Base-by-base conservation (phyloP, 1,140 invertebrate genomes). In the Polypedilum pembai region DNA sequence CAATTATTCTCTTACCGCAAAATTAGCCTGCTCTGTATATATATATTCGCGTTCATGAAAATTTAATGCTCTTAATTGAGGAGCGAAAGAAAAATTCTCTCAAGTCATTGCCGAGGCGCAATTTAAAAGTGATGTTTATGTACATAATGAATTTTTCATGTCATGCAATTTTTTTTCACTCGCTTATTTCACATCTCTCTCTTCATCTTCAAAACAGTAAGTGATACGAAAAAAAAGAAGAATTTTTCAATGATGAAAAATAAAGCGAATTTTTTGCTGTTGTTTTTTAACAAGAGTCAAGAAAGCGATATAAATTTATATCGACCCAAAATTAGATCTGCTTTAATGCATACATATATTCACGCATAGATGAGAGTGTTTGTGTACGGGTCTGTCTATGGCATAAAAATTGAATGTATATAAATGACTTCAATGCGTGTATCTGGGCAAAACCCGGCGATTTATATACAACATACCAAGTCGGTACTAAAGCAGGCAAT, bases 341-440 rank as follows among this genome's bases (percentile, higher is more conserved):
- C 45, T 56, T 56, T 56, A 56, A 56, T 56, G 45, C 45, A 56
- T 56, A 56, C 45, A 56, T 56, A 56, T 56, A 45, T 33, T 33
- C 24, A 33, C 24, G 24, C 24, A 33, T 33, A 33, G 24, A 33
- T 33, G 1, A 3, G 24, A 33, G 24, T 33, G 24, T 33, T 33
- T 33, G 24, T 33, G 24, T 33, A 33, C 24, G 24, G 24, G 24
- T 56, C 45, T 56, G 8, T 56, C 45, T 56, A 56, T 56, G 45
- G 45, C 45, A 56, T 56, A 18, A 69, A 69, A 69, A 69, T n/a
- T 18, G 18, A 69, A 69, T 33, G 24, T 33, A 33, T 33, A 69
- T 69, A 69, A 69, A 69, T 69, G 65, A 69, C 65, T 69, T 69
- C 65, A 69, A 69, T 69, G 65, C 65, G 65, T 69, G 65, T 18